Base-by-base conservation (phyloP, 2,113 vertebrate genomes). In the Pogona vitticeps region DNA sequence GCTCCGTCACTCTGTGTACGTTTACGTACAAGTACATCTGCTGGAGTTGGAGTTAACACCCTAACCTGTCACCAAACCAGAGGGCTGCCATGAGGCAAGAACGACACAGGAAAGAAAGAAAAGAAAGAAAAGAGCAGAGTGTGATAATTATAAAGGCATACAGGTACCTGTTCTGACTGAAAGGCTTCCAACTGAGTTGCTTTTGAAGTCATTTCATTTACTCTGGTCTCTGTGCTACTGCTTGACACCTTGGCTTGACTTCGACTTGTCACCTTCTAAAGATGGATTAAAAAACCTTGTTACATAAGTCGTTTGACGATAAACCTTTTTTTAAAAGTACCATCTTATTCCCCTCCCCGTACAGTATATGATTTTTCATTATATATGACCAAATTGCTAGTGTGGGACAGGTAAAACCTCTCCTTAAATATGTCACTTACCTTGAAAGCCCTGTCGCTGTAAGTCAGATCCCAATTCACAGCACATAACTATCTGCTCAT, bases 161-260 rank as follows among this genome's bases (percentile, higher is more conserved):
- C 23, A 88, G 8, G 96, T 98, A 99, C 98, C 98, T 93, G 95
- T 90, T 96, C 95, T 93, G 93, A 95, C 90, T 97, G 95, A 91
- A 95, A 94, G 91, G 93, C 89, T 93, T 96, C 90, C 61, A 52
- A 94, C 92, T 97, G 95, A 67, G 73, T 87, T 92, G 95, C 88
- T 94, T 93, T 94, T 87, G 96, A 95, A 83, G 88, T 84, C 82
- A 28, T 92, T 95, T 96, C 90, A 87, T 95, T 97, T 88, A 73
- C 84, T 75, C 90, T 88, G 76, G 86, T 83, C 92, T 94, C 90
- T 71, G 88, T 95, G 89, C 77, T 95, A 78, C 92, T 96, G 83
- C 92, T 96, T 91, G 94, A 94, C 94, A 94, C 70, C 52, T 83
- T 93, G 46, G 96, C 92, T 81, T 97, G 96, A 65, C 94, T 97